These are phyloP conservation scores for Orthosia cruda DNA, from an alignment of 2,888 invertebrate species.

Conservation along the genomic window DNA sequence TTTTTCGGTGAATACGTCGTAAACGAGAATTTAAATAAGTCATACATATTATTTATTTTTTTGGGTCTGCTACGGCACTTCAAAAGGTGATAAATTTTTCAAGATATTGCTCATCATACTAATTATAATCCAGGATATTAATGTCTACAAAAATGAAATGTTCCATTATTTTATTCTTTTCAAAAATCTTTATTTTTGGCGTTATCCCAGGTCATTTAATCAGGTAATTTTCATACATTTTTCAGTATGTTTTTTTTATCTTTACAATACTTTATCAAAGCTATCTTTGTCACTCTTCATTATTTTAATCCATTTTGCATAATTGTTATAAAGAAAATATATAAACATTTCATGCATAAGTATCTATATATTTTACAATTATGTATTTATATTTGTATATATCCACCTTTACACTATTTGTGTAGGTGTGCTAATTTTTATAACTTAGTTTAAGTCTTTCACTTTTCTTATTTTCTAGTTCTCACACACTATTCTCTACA, in stretches of 20 bases:
- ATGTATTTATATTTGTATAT: too few species aligned
- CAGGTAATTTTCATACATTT: background rate
- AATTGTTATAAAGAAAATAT: too few species aligned
- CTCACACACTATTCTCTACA: too few species aligned
- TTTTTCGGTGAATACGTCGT: conserved; percentile 36
- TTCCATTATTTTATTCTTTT: background rate
- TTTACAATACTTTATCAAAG: background rate
- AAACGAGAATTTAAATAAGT: conserved; percentile 29
- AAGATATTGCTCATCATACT: background rate
- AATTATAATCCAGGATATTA: background rate
- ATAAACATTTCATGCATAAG: too few species aligned
- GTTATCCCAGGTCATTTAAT: background rate
- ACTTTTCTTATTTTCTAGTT: too few species aligned
- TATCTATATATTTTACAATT: too few species aligned
- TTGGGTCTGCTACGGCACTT: too few species aligned
- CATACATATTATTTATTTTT: too few species aligned
- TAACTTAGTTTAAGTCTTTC: too few species aligned
- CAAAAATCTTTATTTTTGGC: background rate
- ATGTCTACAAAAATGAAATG: background rate
- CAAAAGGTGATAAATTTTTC: background rate
- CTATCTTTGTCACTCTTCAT: background rate
- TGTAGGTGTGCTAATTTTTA: too few species aligned
- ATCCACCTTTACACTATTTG: too few species aligned
- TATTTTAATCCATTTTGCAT: background rate
- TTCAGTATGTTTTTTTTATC: background rate